Evolutionary conservation across 1,140 invertebrate species (phyloP).

Genomic region (Dufourea novaeangliae): DNA sequence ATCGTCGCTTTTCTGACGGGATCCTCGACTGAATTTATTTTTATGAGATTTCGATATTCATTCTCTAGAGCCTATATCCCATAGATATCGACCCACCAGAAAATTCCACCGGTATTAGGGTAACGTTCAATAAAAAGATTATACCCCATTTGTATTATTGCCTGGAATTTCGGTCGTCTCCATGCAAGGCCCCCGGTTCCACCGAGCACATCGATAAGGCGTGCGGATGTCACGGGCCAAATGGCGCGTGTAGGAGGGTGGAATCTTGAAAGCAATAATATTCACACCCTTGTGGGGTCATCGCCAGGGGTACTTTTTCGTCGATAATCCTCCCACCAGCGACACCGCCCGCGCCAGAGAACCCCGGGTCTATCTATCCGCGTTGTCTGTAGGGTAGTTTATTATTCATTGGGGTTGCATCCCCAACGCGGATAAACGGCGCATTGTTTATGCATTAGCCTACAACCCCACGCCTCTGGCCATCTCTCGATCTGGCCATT

Average conservation of each 20-base stretch:
- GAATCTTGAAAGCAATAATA: constrained; percentile 65
- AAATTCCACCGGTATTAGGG: background rate
- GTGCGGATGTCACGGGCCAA: background rate
- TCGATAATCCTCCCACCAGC: constrained; percentile 70
- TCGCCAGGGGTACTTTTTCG: constrained; percentile 59
- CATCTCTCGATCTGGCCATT: constrained; percentile 56
- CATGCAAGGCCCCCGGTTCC: background rate
- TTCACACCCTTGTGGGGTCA: constrained; percentile 43
- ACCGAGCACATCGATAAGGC: constrained; percentile 1
- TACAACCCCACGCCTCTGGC: constrained; percentile 50
- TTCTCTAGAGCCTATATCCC: too few relatives aligned
- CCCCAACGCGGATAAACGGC: constrained; percentile 72
- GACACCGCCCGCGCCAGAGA: constrained; percentile 47
- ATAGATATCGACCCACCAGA: background rate
- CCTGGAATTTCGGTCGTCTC: background rate
- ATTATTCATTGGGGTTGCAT: constrained; percentile 75
- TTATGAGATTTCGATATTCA: too few relatives aligned
- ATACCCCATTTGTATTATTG: background rate
- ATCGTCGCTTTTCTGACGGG: too few relatives aligned
- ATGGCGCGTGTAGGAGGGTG: constrained; percentile 22
- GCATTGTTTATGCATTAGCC: constrained; percentile 76
- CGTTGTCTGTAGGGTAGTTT: constrained; percentile 69
- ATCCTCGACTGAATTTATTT: too few relatives aligned
- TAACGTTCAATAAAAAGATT: background rate
- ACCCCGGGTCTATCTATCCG: constrained; percentile 60